Conservation (phyloP, 1,140 invertebrate species). For the Micrasema longulum region DNA sequence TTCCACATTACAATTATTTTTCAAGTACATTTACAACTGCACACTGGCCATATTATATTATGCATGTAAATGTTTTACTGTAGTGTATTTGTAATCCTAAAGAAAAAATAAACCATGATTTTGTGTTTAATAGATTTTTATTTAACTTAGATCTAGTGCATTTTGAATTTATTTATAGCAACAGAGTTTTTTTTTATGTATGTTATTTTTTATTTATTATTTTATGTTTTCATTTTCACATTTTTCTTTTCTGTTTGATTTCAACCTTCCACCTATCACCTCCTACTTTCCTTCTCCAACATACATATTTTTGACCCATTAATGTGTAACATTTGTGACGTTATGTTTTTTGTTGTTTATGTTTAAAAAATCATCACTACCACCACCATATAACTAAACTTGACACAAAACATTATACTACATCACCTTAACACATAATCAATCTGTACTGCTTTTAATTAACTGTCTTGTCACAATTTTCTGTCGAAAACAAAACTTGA, state of each 20-base stretch:
- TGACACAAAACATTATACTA: background rate
- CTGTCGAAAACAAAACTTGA: background rate
- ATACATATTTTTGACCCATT: background rate
- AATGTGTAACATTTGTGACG: slow-evolving; percentile 1
- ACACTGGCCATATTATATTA: too few species aligned
- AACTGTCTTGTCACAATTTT: too few species aligned
- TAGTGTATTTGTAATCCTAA: too few species aligned
- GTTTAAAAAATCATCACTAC: background rate
- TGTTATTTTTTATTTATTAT: slow-evolving; percentile 40
- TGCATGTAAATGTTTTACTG: too few species aligned
- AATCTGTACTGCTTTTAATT: too few species aligned
- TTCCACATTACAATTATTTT: too few species aligned
- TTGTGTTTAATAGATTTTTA: too few species aligned
- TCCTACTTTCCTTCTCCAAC: slow-evolving; percentile 7
- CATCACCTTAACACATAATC: background rate
- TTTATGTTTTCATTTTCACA: slow-evolving; percentile 37
- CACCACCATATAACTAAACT: background rate
- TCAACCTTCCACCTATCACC: slow-evolving; percentile 19
- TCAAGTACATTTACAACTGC: too few species aligned
- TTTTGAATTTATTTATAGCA: too few species aligned
- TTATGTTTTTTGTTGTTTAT: background rate
- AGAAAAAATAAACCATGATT: too few species aligned
- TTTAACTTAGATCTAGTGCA: too few species aligned
- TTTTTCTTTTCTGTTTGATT: slow-evolving; percentile 49
- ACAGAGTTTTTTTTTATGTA: slow-evolving; percentile 9